Base-by-base conservation (phyloP, 2,113 vertebrate species). In the Rutilus rutilus region DNA sequence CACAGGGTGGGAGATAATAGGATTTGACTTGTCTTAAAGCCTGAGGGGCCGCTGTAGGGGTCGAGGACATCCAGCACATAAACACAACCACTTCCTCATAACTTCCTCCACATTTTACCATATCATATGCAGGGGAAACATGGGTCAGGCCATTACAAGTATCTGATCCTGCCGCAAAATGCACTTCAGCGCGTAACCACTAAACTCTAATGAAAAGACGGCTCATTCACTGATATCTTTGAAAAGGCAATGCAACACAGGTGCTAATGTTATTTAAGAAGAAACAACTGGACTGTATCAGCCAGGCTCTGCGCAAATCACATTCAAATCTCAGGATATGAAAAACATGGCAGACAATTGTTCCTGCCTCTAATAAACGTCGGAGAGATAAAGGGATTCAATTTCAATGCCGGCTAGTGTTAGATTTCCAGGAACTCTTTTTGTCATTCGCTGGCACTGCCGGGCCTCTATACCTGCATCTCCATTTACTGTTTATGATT, bases 21-120 rank as follows among this genome's bases (percentile, higher is more conserved):
- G 88, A 80, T 87, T 86, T 84, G 87, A 88, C 85, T 86, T 64
- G 80, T 87, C 83, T 87, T 85, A 83, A 85, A 78, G 73, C 85
- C 85, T 47, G 19, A 59, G 42, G 85, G 80, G 52, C 65, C 78
- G 52, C 71, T 27, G 69, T 39, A 60, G 60, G 76, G 85, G 67
- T 76, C 30, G 71, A 78, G 62, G 71, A 57, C 85, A 88, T 78
- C 75, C 74, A 71, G 73, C 81, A 71, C 64, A 21, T 69, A 39
- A n/a, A 39, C 67, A 21, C 59, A 33, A 47, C 6, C 50, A 21
- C 21, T 64, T 82, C n/a, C 39, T 50, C 36, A 23, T 19, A 23
- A 76, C 54, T 60, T 64, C 74, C 33, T 57, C 50, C 81, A 39
- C 30, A 42, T 57, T 73, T 36, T 54, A 21, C 30, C 27, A 23